phyloP scores from a whole-genome alignment of 2,113 vertebrate genomes.

The Colossoma macropomum region DNA sequence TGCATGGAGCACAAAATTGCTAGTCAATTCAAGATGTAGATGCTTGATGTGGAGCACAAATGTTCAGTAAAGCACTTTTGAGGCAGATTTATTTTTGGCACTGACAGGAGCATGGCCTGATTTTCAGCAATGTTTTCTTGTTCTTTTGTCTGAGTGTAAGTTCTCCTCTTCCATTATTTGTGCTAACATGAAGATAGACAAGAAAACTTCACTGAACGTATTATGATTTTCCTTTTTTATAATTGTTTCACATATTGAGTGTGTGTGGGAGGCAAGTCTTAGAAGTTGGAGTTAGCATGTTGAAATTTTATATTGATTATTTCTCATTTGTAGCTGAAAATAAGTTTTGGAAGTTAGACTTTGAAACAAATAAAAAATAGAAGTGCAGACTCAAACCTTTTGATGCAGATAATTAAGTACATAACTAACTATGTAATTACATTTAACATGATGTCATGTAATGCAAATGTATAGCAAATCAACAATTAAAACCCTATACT shows the following conservation, averaged over 20 bases:
- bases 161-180: background rate
- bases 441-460: no score
- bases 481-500: no score
- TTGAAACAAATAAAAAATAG: no score
- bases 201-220: background rate
- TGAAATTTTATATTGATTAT: no score
- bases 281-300: no score
- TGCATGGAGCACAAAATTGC: background rate
- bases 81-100: background rate
- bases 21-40: background rate
- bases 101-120: background rate
- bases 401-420: no score
- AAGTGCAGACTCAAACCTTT: no score
- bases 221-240: background rate
- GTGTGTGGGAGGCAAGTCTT: background rate
- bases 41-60: background rate
- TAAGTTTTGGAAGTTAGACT: no score
- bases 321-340: no score
- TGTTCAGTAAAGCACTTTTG: background rate
- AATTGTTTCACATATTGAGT: background rate
- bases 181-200: background rate
- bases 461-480: no score
- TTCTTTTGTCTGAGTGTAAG: no score
- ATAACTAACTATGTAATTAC: no score
- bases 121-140: background rate